Evolutionary conservation across 1,140 invertebrate species (phyloP).

Genomic region (Lerema accius): DNA sequence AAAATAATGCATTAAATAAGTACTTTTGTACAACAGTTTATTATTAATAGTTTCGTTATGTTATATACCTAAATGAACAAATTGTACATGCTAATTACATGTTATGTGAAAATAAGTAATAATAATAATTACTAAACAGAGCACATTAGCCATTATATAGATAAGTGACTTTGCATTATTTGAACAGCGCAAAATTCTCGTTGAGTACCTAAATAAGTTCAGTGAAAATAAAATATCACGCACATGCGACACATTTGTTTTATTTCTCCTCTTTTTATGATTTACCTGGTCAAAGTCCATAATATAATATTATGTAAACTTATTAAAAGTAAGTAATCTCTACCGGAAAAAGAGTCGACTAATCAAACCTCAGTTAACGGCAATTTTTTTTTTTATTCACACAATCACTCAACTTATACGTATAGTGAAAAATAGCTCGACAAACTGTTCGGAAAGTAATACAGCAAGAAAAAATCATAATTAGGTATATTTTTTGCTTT

Average conservation of each 20-base stretch:
- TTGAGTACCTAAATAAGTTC: slow-evolving; percentile 67
- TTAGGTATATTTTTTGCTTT: too few species aligned
- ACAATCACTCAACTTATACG: too few species aligned
- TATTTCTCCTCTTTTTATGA: slow-evolving; percentile 43
- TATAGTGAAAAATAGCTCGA: too few species aligned
- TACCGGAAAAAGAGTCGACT: too few species aligned
- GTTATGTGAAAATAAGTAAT: slow-evolving; percentile 60
- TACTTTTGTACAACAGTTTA: slow-evolving; percentile 31
- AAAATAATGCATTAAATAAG: slow-evolving; percentile 17
- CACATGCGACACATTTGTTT: slow-evolving; percentile 73
- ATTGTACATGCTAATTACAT: slow-evolving; percentile 48
- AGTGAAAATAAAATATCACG: slow-evolving; percentile 77
- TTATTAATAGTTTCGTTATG: slow-evolving; percentile 22
- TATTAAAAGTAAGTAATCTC: too few species aligned
- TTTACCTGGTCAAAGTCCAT: neutral
- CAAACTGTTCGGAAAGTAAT: too few species aligned
- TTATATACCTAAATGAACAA: slow-evolving; percentile 35
- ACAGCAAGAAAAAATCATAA: too few species aligned
- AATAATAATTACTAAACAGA: slow-evolving; percentile 71
- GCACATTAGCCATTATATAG: slow-evolving; percentile 75
- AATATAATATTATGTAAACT: too few species aligned
- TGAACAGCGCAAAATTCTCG: slow-evolving; percentile 71
- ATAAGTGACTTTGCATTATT: slow-evolving; percentile 64
- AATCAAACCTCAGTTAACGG: too few species aligned
- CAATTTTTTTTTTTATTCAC: too few species aligned